A percentile compares a stretch with the other conserved stretches of the same genome.
Conservation (phyloP, 2,888 invertebrate genomes). For the Drosophila antonietae region DNA sequence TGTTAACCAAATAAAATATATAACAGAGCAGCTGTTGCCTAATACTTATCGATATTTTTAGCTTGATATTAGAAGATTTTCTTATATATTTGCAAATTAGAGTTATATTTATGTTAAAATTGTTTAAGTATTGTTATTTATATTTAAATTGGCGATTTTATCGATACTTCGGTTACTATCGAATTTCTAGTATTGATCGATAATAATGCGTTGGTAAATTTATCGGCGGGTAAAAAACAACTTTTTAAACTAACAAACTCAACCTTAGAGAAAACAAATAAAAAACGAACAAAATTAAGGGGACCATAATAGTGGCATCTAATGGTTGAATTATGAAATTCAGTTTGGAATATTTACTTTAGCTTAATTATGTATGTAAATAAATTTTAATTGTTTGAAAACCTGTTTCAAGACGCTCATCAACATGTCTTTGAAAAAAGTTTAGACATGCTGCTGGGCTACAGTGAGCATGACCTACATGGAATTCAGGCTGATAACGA, state of each 20-base stretch:
- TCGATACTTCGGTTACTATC: not conserved
- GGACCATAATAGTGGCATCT: not conserved
- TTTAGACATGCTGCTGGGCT: slow-evolving; percentile 15
- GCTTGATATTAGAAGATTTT: fast-evolving
- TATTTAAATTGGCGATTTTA: not conserved
- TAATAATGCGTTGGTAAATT: not conserved
- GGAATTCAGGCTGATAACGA: slow-evolving; percentile 42
- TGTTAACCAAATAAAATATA: not conserved
- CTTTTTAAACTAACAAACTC: not conserved
- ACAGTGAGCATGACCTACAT: slow-evolving; percentile 53
- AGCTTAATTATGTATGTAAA: not conserved
- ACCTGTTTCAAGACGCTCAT: slow-evolving; percentile 39
- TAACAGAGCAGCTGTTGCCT: slow-evolving; percentile 25
- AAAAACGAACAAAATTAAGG: not conserved
- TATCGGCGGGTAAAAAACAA: slow-evolving; percentile 7
- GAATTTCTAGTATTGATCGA: not conserved
- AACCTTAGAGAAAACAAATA: not conserved
- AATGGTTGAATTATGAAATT: not conserved
- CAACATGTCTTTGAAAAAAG: slow-evolving; percentile 15
- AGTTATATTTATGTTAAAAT: not conserved
- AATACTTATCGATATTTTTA: slow-evolving; percentile 10
- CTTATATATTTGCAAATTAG: not conserved
- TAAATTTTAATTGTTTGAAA: slow-evolving; percentile 21
- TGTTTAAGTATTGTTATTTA: not conserved
- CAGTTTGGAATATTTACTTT: not conserved